Conservation (phyloP, 2,888 invertebrate genomes). For the Carterocephalus palaemon region DNA sequence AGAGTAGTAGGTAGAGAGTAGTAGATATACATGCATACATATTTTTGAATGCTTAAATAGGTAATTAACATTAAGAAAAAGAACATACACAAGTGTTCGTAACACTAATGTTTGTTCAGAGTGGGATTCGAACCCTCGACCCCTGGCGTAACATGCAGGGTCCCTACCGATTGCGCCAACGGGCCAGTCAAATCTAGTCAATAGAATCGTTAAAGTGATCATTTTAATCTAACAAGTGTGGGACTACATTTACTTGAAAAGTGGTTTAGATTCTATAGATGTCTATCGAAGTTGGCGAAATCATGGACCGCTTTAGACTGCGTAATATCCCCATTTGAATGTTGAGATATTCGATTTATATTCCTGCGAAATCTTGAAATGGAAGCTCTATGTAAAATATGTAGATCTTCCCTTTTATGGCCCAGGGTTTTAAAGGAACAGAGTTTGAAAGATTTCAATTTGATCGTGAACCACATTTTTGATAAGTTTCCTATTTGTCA, state of each 20-base stretch:
- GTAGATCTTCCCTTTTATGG: constrained; percentile 23
- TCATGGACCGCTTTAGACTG: constrained; percentile 27
- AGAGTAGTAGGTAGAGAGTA: too few relatives aligned
- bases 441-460: constrained; percentile 4
- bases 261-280: constrained; percentile 51
- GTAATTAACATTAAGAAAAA: too few relatives aligned
- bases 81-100: too few relatives aligned
- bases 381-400: constrained; percentile 22
- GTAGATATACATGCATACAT: too few relatives aligned
- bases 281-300: constrained; percentile 44
- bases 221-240: constrained; percentile 12
- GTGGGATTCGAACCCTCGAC: too few relatives aligned
- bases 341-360: constrained; percentile 28
- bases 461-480: neutral
- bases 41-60: too few relatives aligned
- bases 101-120: too few relatives aligned
- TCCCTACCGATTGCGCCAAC: too few relatives aligned
- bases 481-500: neutral
- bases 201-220: constrained; percentile 8
- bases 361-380: constrained; percentile 25
- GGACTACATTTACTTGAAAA: constrained; percentile 30
- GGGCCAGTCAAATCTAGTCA: too few relatives aligned
- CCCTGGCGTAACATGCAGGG: too few relatives aligned
- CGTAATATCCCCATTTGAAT: constrained; percentile 29
- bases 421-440: constrained; percentile 2